phyloP scores from a whole-genome alignment of 2,113 vertebrate genomes.

The Aldabrachelys gigantea region DNA sequence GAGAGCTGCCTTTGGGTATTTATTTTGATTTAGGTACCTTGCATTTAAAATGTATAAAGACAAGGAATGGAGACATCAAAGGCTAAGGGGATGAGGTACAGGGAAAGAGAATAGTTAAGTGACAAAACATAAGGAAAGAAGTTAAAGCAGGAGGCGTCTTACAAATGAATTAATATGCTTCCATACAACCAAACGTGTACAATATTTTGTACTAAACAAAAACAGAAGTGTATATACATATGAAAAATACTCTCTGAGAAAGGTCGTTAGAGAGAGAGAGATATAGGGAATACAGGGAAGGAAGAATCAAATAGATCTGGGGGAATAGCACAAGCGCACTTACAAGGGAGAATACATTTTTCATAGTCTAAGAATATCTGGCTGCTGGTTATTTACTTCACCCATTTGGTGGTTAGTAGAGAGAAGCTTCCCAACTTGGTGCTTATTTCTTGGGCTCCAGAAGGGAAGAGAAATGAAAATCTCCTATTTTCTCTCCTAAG shows the following conservation, averaged over 20 bases:
- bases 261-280: not conserved
- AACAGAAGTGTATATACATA: not conserved
- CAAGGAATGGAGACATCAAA: not conserved
- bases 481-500: not conserved
- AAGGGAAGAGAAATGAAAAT: not conserved
- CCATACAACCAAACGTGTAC: not conserved
- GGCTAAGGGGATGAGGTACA: not conserved
- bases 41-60: constrained; percentile 7
- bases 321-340: not conserved
- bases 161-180: not conserved
- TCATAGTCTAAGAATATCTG: not conserved
- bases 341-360: not conserved
- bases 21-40: constrained; percentile 31
- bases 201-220: not conserved
- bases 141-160: not conserved
- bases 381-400: not conserved
- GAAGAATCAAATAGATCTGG: not conserved
- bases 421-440: not conserved
- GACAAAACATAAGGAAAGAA: not conserved
- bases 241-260: not conserved
- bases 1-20: not conserved
- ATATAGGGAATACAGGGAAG: not conserved
- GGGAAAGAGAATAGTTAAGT: constrained; percentile 15
- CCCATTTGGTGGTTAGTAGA: not conserved
- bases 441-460: not conserved